Percentiles rank a stretch among this genome's conserved stretches.
phyloP scores from a whole-genome alignment of 2,113 vertebrate genomes.

The Pseudorhombus dupliciocellatus region DNA sequence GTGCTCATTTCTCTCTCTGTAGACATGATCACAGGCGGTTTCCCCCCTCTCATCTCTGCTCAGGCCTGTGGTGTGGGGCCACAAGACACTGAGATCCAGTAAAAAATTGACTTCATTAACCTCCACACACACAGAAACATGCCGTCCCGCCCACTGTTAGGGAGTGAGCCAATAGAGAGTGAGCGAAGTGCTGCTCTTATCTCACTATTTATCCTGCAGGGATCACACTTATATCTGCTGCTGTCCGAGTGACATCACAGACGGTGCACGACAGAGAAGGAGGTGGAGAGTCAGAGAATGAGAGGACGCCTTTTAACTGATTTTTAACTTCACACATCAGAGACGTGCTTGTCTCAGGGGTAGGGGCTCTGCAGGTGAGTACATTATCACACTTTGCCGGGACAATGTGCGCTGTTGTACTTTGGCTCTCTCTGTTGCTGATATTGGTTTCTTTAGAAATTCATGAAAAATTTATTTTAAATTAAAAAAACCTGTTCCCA shows the following conservation, averaged over 20 bases:
- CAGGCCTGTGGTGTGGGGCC: background rate
- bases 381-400: background rate
- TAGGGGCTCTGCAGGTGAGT: slow-evolving; percentile 58
- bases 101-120: slow-evolving; percentile 58
- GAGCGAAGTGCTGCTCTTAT: slow-evolving; percentile 39
- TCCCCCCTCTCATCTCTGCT: no score
- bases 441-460: background rate
- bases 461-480: no score
- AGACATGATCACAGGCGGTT: slow-evolving; percentile 4
- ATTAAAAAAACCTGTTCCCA: no score
- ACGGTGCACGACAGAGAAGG: background rate
- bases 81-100: slow-evolving; percentile 44
- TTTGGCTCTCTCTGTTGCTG: background rate
- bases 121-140: background rate
- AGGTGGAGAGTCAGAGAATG: background rate
- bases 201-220: slow-evolving; percentile 40
- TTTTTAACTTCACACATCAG: background rate
- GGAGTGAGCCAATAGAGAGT: slow-evolving; percentile 48
- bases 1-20: slow-evolving; percentile 22
- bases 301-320: background rate
- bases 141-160: slow-evolving; percentile 44
- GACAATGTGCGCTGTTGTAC: background rate
- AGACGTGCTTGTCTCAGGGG: slow-evolving; percentile 5
- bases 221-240: slow-evolving; percentile 10
- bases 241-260: slow-evolving; percentile 24